A percentile compares a stretch with the other conserved stretches of the same genome.
These are phyloP conservation scores for Deladenus siricidicola DNA, from an alignment of 2,888 invertebrate genomes.

Conservation along the genomic window DNA sequence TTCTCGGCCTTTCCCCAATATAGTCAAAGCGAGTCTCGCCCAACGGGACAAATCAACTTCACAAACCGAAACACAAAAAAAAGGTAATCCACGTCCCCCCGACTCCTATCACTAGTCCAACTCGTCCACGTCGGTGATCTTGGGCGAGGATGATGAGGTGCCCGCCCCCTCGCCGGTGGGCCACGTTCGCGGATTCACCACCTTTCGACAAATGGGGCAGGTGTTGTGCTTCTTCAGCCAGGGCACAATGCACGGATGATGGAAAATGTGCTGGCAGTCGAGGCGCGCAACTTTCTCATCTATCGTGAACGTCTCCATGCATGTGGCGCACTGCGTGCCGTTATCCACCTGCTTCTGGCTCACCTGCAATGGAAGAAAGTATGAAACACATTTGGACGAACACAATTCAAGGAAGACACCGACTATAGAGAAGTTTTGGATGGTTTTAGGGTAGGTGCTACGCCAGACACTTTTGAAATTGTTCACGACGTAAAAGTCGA, in stretches of 20 bases:
- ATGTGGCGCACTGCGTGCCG: conserved; percentile 24
- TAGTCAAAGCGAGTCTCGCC: no score
- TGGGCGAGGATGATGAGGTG: background rate
- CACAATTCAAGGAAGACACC: no score
- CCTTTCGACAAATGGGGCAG: conserved; percentile 19
- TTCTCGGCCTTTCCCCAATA: no score
- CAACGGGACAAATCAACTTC: no score
- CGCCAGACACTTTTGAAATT: no score
- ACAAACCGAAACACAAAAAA: no score
- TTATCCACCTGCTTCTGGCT: conserved; percentile 17
- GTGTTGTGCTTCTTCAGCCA: conserved; percentile 21
- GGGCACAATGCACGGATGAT: conserved; percentile 19
- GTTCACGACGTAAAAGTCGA: no score
- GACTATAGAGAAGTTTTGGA: background rate
- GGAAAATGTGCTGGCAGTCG: conserved; percentile 22
- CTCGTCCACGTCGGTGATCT: conserved; percentile 21
- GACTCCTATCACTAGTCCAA: conserved; percentile 19
- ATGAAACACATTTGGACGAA: no score
- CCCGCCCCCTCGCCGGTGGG: background rate
- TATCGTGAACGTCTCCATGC: conserved; percentile 23
- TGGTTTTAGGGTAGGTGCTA: no score
- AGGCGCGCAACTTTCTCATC: conserved; percentile 18
- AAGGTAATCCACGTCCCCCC: no score
- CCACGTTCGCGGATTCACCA: conserved; percentile 21
- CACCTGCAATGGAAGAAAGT: background rate